Base-by-base conservation (phyloP, 2,797 vertebrate genomes). In the Lophotriccus pileatus region DNA sequence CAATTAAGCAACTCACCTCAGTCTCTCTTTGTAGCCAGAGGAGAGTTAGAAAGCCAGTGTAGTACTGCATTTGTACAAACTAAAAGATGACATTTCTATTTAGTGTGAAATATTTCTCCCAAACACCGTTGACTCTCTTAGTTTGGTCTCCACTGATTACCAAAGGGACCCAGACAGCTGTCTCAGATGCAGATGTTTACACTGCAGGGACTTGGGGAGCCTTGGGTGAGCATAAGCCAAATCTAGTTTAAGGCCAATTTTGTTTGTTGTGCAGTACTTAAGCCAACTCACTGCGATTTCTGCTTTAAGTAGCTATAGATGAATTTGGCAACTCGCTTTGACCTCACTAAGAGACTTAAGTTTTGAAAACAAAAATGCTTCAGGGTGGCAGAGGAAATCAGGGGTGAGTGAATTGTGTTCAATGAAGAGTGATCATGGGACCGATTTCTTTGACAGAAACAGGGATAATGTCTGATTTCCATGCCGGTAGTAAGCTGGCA, bases 281-380 rank as follows among this genome's bases (percentile, higher is more conserved):
- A 55, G 36, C 55, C 10, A 9, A 3, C 9, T 49, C 13, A n/a
- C 32, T 79, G 20, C 62, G 47, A 82, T 20, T 83, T 74, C n/a
- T 37, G 7, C 62, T 78, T 73, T 34, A 76, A 89, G 32, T 47
- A 66, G 23, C 13, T 53, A 9, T 28, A 50, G 49, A 34, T 55
- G 7, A 86, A 56, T 75, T 50, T 78, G 50, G 5, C 6, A 6
- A 7, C 36, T 88, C 15, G 22, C 8, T 75, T 63, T 44, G 32
- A 56, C 30, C 34, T 79, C 46, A 59, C 7, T 76, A 28, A 50
- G 23, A 50, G 13, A 72, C 7, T 39, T 36, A n/a, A n/a, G 2
- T 43, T 84, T 84, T 81, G 22, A 62, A 80, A 95, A 53, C 12
- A 64, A 72, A 86, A 64, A 18, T 23, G 13, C 28, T 82, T 82